Evolutionary conservation across 2,888 invertebrate genomes (phyloP).

Genomic region (Lissocephala sabroskyi): DNA sequence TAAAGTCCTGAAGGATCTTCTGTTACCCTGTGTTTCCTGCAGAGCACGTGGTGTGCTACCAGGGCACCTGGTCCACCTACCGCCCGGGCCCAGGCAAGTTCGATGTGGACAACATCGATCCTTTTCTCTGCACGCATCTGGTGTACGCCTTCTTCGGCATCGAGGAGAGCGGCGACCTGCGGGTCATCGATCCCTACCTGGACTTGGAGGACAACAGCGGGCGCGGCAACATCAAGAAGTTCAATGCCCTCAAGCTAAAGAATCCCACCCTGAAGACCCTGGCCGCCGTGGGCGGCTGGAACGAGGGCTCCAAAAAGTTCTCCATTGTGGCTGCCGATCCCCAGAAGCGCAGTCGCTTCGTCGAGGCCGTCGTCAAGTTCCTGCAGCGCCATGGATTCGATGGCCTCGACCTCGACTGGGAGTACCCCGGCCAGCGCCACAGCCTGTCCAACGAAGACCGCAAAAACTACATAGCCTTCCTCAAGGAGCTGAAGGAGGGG

Average conservation of each 20-base stretch:
- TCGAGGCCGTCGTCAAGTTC: constrained; percentile 55
- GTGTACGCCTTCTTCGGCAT: constrained; percentile 84
- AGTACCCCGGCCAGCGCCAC: constrained; percentile 75
- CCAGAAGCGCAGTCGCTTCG: constrained; percentile 52
- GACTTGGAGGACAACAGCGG: constrained; percentile 79
- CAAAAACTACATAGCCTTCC: constrained; percentile 53
- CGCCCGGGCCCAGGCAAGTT: constrained; percentile 79
- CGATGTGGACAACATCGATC: constrained; percentile 78
- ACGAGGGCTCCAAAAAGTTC: constrained; percentile 74
- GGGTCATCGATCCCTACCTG: constrained; percentile 76
- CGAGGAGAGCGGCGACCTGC: constrained; percentile 73
- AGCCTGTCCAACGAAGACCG: constrained; percentile 67
- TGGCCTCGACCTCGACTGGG: constrained; percentile 78
- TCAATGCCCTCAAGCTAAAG: constrained; percentile 68
- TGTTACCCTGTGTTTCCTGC: constrained; percentile 6
- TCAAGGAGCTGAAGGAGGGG: constrained; percentile 61
- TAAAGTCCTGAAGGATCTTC: too few species aligned
- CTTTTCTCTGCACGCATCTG: constrained; percentile 81
- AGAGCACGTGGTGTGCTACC: constrained; percentile 81
- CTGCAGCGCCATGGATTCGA: constrained; percentile 72
- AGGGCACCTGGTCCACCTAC: constrained; percentile 84
- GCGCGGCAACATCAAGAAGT: constrained; percentile 69
- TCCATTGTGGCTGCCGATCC: constrained; percentile 72
- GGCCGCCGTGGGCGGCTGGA: constrained; percentile 73
- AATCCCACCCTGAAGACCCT: constrained; percentile 72